Percentiles rank a stretch among this genome's conserved stretches.
Conservation (phyloP, 2,888 invertebrate genomes). For the Eristalinus aeneus region DNA sequence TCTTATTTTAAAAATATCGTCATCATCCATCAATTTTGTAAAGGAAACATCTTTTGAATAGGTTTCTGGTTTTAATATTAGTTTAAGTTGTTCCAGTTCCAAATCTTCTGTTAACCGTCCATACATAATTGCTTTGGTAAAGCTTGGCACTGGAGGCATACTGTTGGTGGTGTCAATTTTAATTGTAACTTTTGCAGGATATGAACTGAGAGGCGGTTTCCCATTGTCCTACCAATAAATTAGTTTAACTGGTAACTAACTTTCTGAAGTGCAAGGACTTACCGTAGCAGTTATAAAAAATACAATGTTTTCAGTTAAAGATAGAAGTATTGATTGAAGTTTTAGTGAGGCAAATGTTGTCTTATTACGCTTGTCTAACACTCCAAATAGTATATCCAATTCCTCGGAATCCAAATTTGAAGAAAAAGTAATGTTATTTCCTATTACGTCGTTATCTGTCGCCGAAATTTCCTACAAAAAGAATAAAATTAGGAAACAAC, state of each 20-base stretch:
- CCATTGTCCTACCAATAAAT: constrained; percentile 71
- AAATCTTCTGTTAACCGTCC: constrained; percentile 44
- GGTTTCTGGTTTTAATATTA: constrained; percentile 61
- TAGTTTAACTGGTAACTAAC: not conserved
- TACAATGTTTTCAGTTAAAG: constrained; percentile 64
- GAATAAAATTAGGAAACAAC: too few species aligned
- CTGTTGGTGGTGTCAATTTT: constrained; percentile 66
- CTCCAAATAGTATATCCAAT: constrained; percentile 62
- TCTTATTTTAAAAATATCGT: constrained; percentile 65
- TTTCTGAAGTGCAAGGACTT: not conserved
- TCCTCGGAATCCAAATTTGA: constrained; percentile 63
- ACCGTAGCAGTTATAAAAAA: constrained; percentile 74
- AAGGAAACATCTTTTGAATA: constrained; percentile 70
- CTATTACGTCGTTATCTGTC: constrained; percentile 73
- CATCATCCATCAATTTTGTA: constrained; percentile 36
- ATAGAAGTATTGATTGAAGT: constrained; percentile 69
- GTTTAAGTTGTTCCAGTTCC: constrained; percentile 43
- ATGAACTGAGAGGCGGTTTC: constrained; percentile 60
- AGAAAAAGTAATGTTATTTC: constrained; percentile 72
- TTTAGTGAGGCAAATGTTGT: constrained; percentile 71
- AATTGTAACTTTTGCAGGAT: constrained; percentile 65
- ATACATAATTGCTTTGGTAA: constrained; percentile 56
- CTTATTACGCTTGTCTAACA: constrained; percentile 49
- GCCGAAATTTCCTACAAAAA: constrained; percentile 71
- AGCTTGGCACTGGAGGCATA: constrained; percentile 70